A percentile compares a stretch with the other conserved stretches of the same genome.
These are phyloP conservation scores for Petroica traversi DNA, from an alignment of 2,113 vertebrate genomes.

Conservation along the genomic window DNA sequence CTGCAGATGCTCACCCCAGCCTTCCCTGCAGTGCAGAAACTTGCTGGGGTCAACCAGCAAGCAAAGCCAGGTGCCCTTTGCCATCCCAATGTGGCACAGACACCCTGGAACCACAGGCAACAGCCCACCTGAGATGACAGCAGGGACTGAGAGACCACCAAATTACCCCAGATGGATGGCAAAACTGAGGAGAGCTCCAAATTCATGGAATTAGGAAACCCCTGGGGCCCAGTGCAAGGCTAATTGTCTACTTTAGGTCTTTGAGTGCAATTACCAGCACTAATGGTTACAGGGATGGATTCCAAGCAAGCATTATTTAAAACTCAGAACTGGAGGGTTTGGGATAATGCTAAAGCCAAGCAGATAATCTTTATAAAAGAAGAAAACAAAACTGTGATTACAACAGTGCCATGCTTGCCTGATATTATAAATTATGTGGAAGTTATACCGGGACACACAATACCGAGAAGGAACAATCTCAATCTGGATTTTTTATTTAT, in stretches of 20 bases:
- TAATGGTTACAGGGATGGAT: conserved; percentile 11
- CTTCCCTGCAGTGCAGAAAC: not conserved
- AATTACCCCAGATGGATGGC: not conserved
- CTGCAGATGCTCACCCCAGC: not conserved
- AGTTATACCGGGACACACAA: conserved; percentile 17
- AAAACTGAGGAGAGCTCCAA: not conserved
- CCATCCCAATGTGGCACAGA: not conserved
- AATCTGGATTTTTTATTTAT: not conserved
- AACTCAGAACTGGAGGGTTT: not conserved
- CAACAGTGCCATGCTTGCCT: not conserved
- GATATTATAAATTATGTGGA: not conserved
- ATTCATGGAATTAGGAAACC: not conserved
- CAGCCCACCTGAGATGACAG: not conserved
- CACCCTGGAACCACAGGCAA: not conserved
- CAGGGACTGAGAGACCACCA: not conserved
- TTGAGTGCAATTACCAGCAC: not conserved
- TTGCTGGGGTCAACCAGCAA: not conserved
- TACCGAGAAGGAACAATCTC: not conserved
- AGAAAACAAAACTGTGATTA: not conserved
- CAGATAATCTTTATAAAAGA: not conserved
- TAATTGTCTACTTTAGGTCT: not conserved
- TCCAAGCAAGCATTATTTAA: conserved; percentile 6
- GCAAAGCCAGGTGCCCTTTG: not conserved
- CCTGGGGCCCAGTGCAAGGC: not conserved
- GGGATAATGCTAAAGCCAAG: not conserved